Evolutionary conservation across 92 coral and sea anemone species (phyloP).

Genomic region (Scolanthus callimorphus): DNA sequence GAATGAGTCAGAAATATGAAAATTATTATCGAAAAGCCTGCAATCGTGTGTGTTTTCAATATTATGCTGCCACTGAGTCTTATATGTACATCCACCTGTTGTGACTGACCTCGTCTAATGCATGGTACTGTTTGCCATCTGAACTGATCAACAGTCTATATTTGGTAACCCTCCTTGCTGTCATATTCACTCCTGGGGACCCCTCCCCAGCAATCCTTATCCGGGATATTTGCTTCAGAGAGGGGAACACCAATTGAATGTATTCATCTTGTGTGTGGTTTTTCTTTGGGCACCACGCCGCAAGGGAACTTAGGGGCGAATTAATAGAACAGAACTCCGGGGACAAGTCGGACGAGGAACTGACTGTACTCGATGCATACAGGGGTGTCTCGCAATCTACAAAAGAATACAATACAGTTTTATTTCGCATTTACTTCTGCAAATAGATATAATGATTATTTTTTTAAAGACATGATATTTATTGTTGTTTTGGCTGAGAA

Average conservation of each 20-base stretch:
- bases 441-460: too few species aligned
- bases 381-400: constrained; percentile 51
- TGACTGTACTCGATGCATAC: constrained; percentile 37
- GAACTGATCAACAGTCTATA: constrained; percentile 43
- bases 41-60: too few species aligned
- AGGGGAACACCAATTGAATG: constrained; percentile 36
- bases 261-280: constrained; percentile 45
- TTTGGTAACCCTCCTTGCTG: constrained; percentile 62
- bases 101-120: constrained; percentile 41
- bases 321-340: constrained; percentile 37
- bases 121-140: constrained; percentile 38
- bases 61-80: too few species aligned
- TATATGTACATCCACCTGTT: too few species aligned
- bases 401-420: too few species aligned
- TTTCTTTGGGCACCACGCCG: constrained; percentile 64
- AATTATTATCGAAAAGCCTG: too few species aligned
- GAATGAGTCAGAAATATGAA: too few species aligned
- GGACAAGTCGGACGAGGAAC: constrained; percentile 65
- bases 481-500: too few species aligned
- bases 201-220: constrained; percentile 53
- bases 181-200: constrained; percentile 43
- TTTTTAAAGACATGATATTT: too few species aligned
- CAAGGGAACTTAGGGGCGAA: constrained; percentile 44
- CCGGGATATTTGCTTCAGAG: constrained; percentile 22
- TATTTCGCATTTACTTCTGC: too few species aligned